These are phyloP conservation scores for Syrista parreyssii DNA, from an alignment of 2,888 invertebrate species.

Conservation along the genomic window DNA sequence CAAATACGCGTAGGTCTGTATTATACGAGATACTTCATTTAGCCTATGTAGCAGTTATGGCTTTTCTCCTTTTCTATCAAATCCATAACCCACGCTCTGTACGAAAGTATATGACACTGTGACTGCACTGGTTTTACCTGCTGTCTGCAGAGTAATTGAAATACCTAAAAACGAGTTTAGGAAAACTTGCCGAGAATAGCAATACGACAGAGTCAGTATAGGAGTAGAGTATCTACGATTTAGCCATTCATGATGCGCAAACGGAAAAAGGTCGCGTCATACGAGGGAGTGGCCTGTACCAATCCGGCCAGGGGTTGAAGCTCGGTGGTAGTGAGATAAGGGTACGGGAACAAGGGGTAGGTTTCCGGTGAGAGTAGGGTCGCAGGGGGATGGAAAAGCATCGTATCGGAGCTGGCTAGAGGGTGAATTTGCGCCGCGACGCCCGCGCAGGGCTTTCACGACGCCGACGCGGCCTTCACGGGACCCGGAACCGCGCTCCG, in stretches of 20 bases:
- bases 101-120: no score
- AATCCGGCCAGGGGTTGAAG: neutral
- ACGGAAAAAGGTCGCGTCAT: neutral
- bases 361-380: conserved; percentile 3
- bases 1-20: no score
- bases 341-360: neutral
- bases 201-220: no score
- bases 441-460: conserved; percentile 49
- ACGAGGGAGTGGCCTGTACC: conserved; percentile 6
- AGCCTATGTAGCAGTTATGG: no score
- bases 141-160: no score
- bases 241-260: conserved; percentile 3
- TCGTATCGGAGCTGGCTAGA: conserved; percentile 30
- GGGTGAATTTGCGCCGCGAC: conserved; percentile 49
- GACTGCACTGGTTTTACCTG: no score
- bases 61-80: no score
- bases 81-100: no score
- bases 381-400: conserved; percentile 30
- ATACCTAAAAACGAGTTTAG: no score
- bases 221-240: neutral
- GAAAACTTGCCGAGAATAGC: no score
- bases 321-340: neutral
- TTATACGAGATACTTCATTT: no score
- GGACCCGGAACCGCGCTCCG: conserved; percentile 44
- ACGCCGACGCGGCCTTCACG: conserved; percentile 53